Evolutionary conservation across 2,888 invertebrate genomes (phyloP), one percentile per base, ranked within the genome.

Genomic region (Pseudococcus viburni): DNA sequence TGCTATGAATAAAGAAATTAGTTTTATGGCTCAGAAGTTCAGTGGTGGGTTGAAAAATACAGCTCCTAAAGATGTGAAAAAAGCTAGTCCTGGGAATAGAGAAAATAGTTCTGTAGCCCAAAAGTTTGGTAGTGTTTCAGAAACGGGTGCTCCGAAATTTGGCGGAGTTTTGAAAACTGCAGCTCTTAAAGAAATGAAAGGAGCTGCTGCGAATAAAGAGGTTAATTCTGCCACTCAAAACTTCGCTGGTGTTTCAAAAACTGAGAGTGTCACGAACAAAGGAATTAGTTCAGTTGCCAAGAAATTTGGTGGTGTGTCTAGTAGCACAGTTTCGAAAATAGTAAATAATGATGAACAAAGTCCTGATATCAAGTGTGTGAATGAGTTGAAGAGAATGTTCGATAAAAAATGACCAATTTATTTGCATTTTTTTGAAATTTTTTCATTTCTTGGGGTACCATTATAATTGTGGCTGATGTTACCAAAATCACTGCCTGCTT

Each of bases 331-430:
- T 64, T 0, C 4, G 17, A 33, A 39, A 33, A 15, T 3, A 1
- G 59, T 3, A n/a, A 17, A 59, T 19, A 17, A n/a, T 17, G 22
- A 64, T 19, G 64, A 64, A 19, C 64, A 19, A 9, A 22, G 1
- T 22, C 1, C 15, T 6, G 33, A 73, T 6, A 4, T 33, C 15
- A 73, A 33, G 15, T 4, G 73, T 73, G 73, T 73, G 4, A 73
- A 73, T 73, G 73, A 73, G 1, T 15, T 73, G 73, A 73, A 73
- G 17, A 33, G 33, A 33, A 73, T 26, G 73, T 73, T 73, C 33
- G 73, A 73, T 1, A 73, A 73, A 6, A 73, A 33, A 33, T 73
- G 73, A 73, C 15, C 1, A 6, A 15, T 73, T 73, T 33, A 3
- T 39, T 7, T 12, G 15, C 33, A 12, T 73, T 33, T 73, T 33